Conservation (phyloP, 2,113 vertebrate genomes). For the Glareola pratincola region DNA sequence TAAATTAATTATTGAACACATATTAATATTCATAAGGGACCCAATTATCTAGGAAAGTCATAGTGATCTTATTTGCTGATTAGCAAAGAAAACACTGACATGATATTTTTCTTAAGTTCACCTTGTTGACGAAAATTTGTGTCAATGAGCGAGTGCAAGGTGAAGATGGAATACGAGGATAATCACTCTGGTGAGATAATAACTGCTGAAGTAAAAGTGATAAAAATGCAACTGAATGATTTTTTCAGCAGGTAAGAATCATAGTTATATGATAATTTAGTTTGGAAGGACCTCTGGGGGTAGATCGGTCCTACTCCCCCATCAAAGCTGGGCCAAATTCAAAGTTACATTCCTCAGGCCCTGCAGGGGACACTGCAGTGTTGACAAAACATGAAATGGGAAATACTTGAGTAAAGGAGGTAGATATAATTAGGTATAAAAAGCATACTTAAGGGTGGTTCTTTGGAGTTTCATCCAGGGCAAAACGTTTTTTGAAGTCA, state of each 20-base stretch:
- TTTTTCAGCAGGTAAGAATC: background rate
- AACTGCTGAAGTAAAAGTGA: background rate
- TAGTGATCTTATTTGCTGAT: conserved; percentile 45
- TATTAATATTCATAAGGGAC: conserved; percentile 55
- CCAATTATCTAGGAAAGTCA: conserved; percentile 47
- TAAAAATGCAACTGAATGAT: background rate
- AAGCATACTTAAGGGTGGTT: background rate
- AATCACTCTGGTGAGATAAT: background rate
- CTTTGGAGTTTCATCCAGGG: background rate
- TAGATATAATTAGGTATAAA: background rate
- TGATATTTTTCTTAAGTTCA: conserved; percentile 40
- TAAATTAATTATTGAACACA: conserved; percentile 29
- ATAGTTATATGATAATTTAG: background rate
- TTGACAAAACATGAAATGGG: background rate
- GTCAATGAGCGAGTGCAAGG: conserved; percentile 42
- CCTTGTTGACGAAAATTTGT: conserved; percentile 47
- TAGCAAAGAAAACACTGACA: conserved; percentile 43
- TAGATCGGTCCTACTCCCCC: background rate
- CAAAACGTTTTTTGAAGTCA: background rate
- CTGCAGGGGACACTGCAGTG: background rate
- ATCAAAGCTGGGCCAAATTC: background rate
- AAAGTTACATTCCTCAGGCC: background rate
- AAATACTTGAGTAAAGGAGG: background rate
- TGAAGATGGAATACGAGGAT: conserved; percentile 23
- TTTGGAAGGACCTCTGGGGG: conserved; percentile 46